Evolutionary conservation across 2,113 vertebrate species (phyloP), one percentile per base, ranked within the genome.

Genomic region (Turnix velox): DNA sequence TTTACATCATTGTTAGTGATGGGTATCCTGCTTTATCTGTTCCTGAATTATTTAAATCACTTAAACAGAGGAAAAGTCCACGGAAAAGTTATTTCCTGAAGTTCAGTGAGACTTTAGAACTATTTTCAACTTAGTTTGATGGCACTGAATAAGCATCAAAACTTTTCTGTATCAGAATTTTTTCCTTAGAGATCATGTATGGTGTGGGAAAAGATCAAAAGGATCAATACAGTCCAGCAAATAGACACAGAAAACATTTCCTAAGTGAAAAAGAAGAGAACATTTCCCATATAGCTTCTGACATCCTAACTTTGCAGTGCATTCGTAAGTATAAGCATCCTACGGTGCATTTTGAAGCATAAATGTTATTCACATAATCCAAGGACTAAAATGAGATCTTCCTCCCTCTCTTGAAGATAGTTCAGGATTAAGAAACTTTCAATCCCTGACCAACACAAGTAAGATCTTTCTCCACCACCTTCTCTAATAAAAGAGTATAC

Each of bases 131-230:
- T 62, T 49, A 49, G 18, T 87, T 84, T 39, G 52, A 48, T 79
- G 42, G 27, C 28, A 84, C 23, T 10, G 69, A 88, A 18, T 14
- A 58, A 55, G 67, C 93, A 93, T 86, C 66, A 83, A 83, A 78
- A 93, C 54, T 94, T 72, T 23, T 14, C 39, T 55, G 87, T 73
- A 89, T 69, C 69, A 73, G 54, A 46, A 87, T 79, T 37, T 22
- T 88, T 95, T 87, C 19, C 66, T 94, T 46, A 49, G 58, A 68
- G 61, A 67, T 43, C 43, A 39, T 65, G 81, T 11, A 45, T 0
- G 2, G 40, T 18, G 22, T 6, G 16, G 31, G 13, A 24, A 17
- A 62, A 88, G 31, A 33, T 81, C 85, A 90, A 63, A 63, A 63
- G 27, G 18, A 25, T 57, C 7, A 2, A 15, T 8, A 25, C 14